Conservation (phyloP, 2,888 invertebrate species). For the Fragum fragum region DNA sequence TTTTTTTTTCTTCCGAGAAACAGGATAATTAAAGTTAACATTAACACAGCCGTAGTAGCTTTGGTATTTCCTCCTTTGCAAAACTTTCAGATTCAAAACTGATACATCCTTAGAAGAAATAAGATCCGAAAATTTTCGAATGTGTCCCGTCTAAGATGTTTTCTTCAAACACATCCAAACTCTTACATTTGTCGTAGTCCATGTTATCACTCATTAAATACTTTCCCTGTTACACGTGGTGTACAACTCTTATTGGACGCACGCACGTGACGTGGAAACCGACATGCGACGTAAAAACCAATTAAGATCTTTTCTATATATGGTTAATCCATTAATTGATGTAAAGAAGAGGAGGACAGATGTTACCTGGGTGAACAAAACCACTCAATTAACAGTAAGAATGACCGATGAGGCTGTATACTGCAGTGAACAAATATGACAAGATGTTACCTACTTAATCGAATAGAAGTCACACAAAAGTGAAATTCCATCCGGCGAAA, state of each 20-base stretch:
- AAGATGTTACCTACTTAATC: slow-evolving; percentile 14
- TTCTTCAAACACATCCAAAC: too few species aligned
- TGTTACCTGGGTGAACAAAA: slow-evolving; percentile 21
- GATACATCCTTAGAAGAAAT: too few species aligned
- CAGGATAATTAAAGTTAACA: too few species aligned
- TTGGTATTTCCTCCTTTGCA: too few species aligned
- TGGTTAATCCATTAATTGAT: slow-evolving; percentile 14
- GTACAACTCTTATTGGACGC: neutral
- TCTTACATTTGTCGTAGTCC: neutral
- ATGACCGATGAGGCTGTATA: neutral
- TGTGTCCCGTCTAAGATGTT: too few species aligned
- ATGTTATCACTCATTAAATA: neutral
- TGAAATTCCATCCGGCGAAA: slow-evolving; percentile 8
- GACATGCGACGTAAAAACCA: slow-evolving; percentile 9
- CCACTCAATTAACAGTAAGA: neutral
- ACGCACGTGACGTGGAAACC: slow-evolving; percentile 10
- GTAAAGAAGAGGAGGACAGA: neutral
- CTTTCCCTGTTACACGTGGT: neutral
- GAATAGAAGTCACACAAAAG: slow-evolving; percentile 23
- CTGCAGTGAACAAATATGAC: slow-evolving; percentile 1
- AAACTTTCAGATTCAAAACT: too few species aligned
- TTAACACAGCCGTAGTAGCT: too few species aligned
- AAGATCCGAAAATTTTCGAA: too few species aligned
- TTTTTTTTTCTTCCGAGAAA: too few species aligned
- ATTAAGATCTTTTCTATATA: neutral